Conservation (phyloP, 2,888 invertebrate species). For the Fragum whitleyi region DNA sequence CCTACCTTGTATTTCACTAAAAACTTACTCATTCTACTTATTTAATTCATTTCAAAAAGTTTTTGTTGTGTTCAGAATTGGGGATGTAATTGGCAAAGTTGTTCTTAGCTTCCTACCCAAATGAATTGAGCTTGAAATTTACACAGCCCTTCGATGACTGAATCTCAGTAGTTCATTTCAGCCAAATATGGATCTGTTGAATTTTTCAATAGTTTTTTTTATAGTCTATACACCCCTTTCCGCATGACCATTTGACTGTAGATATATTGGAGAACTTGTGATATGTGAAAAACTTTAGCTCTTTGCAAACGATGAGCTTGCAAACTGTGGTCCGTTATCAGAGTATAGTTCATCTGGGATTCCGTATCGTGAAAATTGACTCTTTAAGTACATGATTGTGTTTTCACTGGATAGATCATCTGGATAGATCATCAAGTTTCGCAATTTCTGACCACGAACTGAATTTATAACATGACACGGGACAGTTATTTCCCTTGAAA, state of each 20-base stretch:
- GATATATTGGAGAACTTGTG: slow-evolving; percentile 25
- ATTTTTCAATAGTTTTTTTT: slow-evolving; percentile 30
- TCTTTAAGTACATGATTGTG: slow-evolving; percentile 22
- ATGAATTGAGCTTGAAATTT: slow-evolving; percentile 25
- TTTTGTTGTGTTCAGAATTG: no score
- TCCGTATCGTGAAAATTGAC: slow-evolving; percentile 31
- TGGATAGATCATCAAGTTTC: slow-evolving; percentile 27
- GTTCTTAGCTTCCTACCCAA: slow-evolving; percentile 38
- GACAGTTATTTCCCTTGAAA: no score
- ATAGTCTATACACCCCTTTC: slow-evolving; percentile 31
- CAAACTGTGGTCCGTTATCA: slow-evolving; percentile 30
- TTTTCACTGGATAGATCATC: no score
- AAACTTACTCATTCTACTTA: no score
- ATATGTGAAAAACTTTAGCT: slow-evolving; percentile 18
- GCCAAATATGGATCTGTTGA: slow-evolving; percentile 25
- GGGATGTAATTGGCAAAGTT: slow-evolving; percentile 37
- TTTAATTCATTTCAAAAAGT: no score
- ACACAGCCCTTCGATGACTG: background rate
- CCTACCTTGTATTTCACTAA: no score
- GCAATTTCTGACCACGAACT: slow-evolving; percentile 34
- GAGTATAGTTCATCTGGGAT: slow-evolving; percentile 29
- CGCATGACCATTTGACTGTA: slow-evolving; percentile 19
- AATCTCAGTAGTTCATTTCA: slow-evolving; percentile 18
- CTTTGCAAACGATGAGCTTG: background rate
- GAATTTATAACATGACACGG: background rate